These are phyloP conservation scores for Oostethus manadensis DNA, from an alignment of 2,113 vertebrate species.

Conservation along the genomic window DNA sequence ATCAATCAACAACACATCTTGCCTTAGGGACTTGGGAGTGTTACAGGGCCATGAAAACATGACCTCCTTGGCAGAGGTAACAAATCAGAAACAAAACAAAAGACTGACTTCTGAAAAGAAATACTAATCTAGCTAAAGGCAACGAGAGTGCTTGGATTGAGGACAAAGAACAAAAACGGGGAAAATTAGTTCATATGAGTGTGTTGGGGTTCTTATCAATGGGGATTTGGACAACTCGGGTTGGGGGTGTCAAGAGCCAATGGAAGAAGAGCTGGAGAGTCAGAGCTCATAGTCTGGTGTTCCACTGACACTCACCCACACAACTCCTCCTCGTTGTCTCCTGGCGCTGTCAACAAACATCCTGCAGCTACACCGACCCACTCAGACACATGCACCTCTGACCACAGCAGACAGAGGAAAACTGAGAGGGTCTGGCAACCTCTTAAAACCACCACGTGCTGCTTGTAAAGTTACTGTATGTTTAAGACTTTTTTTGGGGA, in stretches of 20 bases:
- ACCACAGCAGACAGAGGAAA: constrained; percentile 35
- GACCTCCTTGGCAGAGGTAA: background rate
- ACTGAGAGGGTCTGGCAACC: constrained; percentile 40
- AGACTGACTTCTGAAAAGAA: constrained; percentile 4
- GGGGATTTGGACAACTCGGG: constrained; percentile 11
- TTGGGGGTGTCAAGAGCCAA: constrained; percentile 11
- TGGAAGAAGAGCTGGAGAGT: constrained; percentile 27
- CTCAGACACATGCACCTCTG: constrained; percentile 51
- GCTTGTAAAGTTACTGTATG: background rate
- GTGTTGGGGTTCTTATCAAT: constrained; percentile 29
- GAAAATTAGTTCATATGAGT: constrained; percentile 35
- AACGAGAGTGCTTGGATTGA: constrained; percentile 12
- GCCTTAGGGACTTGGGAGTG: too few species aligned
- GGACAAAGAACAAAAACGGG: constrained; percentile 31
- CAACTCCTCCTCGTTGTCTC: constrained; percentile 42
- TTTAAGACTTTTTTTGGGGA: background rate
- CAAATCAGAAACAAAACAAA: background rate
- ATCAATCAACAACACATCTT: too few species aligned
- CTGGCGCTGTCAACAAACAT: constrained; percentile 44
- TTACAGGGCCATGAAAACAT: too few species aligned
- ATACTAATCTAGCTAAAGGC: constrained; percentile 19
- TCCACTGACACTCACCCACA: constrained; percentile 47
- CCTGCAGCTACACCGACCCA: constrained; percentile 56
- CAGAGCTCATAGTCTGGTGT: constrained; percentile 46
- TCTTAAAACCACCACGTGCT: constrained; percentile 45